Percentiles rank a stretch among this genome's conserved stretches.
Conservation (phyloP, 2,797 vertebrate genomes). For the Myripristis jacobus region DNA sequence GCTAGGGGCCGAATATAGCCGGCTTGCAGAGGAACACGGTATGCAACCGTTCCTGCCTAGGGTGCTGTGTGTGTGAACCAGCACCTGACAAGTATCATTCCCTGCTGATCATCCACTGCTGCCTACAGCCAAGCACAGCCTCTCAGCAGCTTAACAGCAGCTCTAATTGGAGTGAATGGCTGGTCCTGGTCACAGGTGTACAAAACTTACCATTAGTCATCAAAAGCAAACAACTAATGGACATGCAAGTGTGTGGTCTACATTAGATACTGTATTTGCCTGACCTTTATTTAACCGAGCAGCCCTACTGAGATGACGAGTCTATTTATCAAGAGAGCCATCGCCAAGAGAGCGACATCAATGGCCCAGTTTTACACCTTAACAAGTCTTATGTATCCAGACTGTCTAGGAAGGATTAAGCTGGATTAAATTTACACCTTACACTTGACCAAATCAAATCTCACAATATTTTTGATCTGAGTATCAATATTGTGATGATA, state of each 20-base stretch:
- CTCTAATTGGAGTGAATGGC: constrained; percentile 65
- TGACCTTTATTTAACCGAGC: constrained; percentile 16
- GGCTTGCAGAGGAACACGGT: constrained; percentile 33
- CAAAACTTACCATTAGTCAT: constrained; percentile 37
- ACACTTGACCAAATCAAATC: no score
- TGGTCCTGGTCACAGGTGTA: constrained; percentile 31
- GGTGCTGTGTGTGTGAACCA: constrained; percentile 47
- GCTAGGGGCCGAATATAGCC: constrained; percentile 32
- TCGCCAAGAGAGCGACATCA: constrained; percentile 7
- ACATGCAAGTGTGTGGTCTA: constrained; percentile 13
- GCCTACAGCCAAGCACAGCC: constrained; percentile 40
- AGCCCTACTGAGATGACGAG: constrained; percentile 3
- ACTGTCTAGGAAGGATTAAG: no score
- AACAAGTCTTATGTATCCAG: no score
- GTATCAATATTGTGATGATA: no score
- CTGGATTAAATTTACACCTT: no score
- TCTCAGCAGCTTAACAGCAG: constrained; percentile 34
- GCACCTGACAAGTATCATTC: constrained; percentile 52
- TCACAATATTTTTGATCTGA: no score
- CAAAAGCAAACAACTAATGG: constrained; percentile 31
- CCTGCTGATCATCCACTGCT: constrained; percentile 58
- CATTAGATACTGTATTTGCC: constrained; percentile 9
- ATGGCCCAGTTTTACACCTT: background rate
- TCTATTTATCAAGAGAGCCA: background rate
- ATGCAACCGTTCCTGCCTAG: constrained; percentile 40